These are phyloP conservation scores for Abscondita cerata DNA, from an alignment of 2,888 invertebrate species.

Conservation along the genomic window DNA sequence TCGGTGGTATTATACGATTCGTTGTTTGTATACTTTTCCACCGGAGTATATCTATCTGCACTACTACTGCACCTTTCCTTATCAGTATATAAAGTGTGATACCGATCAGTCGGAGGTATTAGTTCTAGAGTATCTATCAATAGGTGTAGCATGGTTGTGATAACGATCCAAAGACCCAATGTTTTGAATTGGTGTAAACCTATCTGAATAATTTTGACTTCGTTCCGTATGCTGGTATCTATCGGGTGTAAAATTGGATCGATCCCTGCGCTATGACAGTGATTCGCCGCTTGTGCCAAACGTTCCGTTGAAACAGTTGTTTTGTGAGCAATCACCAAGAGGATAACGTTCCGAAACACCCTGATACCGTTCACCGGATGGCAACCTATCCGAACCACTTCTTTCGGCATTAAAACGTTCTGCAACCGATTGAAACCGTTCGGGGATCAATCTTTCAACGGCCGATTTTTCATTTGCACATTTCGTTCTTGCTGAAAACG, in stretches of 20 bases:
- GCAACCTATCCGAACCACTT: conserved; percentile 53
- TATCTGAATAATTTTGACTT: conserved; percentile 43
- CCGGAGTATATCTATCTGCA: conserved; percentile 36
- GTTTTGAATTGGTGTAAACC: conserved; percentile 39
- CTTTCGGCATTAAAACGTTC: conserved; percentile 52
- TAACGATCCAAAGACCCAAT: conserved; percentile 53
- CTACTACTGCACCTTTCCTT: conserved; percentile 55
- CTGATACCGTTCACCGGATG: conserved; percentile 55
- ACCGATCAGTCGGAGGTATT: conserved; percentile 53
- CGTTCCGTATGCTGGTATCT: conserved; percentile 44
- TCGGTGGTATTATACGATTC: conserved; percentile 29
- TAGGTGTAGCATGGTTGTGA: conserved; percentile 44
- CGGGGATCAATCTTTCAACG: conserved; percentile 39
- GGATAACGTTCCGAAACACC: conserved; percentile 56
- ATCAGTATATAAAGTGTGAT: conserved; percentile 40
- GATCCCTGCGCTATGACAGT: conserved; percentile 41
- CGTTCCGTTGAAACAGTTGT: conserved; percentile 58
- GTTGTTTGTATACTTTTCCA: conserved; percentile 26
- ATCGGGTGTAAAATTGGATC: conserved; percentile 44
- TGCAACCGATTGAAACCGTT: conserved; percentile 37
- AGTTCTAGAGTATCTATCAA: conserved; percentile 51
- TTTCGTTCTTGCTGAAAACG: conserved; percentile 38
- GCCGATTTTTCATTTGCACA: conserved; percentile 23
- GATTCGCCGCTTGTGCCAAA: conserved; percentile 43
- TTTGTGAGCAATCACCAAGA: conserved; percentile 58